Conservation (phyloP, 2,113 vertebrate species). For the Notarius lentiginosus region DNA sequence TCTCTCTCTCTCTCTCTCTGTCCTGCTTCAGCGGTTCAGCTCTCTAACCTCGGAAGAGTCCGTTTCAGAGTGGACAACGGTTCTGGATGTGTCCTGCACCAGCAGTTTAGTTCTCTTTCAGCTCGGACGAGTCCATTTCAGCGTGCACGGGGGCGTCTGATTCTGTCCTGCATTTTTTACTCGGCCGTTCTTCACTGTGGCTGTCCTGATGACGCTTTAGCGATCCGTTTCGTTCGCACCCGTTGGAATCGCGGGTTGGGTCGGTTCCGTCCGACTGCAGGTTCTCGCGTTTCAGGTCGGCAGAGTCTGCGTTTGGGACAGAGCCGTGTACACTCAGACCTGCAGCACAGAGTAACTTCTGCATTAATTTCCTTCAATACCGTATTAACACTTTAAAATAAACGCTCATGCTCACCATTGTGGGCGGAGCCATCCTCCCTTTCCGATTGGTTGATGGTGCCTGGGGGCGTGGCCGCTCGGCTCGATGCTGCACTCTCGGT, state of each 20-base stretch:
- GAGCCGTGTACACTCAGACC: constrained; percentile 32
- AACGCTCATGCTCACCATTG: constrained; percentile 75
- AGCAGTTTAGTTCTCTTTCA: constrained; percentile 40
- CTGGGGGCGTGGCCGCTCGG: constrained; percentile 86
- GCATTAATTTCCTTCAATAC: background rate
- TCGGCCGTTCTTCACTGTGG: constrained; percentile 24
- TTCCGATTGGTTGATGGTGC: constrained; percentile 87
- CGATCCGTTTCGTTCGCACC: constrained; percentile 27
- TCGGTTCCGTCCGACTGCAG: background rate
- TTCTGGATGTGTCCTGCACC: background rate
- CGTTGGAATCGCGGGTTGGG: constrained; percentile 38
- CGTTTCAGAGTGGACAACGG: background rate
- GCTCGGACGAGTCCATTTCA: constrained; percentile 5
- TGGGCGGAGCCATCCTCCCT: constrained; percentile 84
- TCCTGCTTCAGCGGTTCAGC: background rate
- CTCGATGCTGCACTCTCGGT: constrained; percentile 93
- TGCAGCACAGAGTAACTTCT: background rate
- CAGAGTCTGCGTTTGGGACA: constrained; percentile 19
- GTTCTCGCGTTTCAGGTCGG: background rate
- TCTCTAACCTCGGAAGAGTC: background rate
- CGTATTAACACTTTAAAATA: background rate
- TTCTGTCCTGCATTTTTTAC: constrained; percentile 47
- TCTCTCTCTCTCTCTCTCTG: no score
- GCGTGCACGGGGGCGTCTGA: constrained; percentile 5
- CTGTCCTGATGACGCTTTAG: constrained; percentile 26